Percentiles rank a stretch among this genome's conserved stretches.
phyloP scores from a whole-genome alignment of 2,113 vertebrate genomes.

The Pterocles gutturalis region DNA sequence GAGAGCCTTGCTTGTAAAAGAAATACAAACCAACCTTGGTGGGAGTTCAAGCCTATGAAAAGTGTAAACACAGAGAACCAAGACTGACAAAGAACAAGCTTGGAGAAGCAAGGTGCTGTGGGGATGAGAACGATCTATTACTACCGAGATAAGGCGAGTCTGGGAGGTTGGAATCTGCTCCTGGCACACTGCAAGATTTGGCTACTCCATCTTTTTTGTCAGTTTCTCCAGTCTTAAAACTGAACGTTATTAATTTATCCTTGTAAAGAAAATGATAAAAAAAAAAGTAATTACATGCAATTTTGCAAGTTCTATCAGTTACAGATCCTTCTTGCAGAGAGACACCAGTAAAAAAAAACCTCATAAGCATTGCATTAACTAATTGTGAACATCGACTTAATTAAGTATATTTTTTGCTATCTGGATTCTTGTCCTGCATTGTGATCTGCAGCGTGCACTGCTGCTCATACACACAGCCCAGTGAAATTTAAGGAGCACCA shows the following conservation, averaged over 20 bases:
- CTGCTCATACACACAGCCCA: background rate
- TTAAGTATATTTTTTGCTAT: background rate
- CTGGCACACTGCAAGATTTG: background rate
- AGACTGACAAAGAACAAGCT: background rate
- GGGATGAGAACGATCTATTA: background rate
- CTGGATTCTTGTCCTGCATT: background rate
- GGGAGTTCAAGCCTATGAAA: background rate
- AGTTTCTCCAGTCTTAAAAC: background rate
- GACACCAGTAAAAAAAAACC: background rate
- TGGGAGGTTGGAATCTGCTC: background rate
- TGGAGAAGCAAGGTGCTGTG: background rate
- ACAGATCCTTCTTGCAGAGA: background rate
- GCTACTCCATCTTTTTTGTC: background rate
- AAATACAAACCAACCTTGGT: background rate
- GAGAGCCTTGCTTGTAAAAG: background rate
- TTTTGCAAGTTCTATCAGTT: background rate
- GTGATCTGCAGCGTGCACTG: background rate
- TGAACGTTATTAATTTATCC: background rate
- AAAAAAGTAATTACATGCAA: background rate
- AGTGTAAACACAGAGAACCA: background rate
- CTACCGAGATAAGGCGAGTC: background rate
- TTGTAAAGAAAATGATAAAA: background rate
- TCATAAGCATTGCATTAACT: background rate
- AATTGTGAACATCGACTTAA: background rate
- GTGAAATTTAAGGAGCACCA: slow-evolving; percentile 42